Conservation (phyloP, 2,888 invertebrate species). For the Melanostoma mellinum region DNA sequence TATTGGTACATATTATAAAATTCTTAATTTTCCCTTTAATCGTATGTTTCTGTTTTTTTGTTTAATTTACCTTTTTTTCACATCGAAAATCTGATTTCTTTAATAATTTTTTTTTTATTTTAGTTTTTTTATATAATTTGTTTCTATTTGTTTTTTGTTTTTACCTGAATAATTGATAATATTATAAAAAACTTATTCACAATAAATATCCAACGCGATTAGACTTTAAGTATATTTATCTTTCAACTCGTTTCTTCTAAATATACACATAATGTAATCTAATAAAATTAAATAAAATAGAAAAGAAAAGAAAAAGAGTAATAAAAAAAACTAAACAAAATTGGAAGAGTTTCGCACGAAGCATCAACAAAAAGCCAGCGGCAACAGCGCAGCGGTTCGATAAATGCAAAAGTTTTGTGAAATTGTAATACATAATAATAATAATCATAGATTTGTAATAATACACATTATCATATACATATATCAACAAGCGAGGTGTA, state of each 20-base stretch:
- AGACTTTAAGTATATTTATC: conserved; percentile 54
- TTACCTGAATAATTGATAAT: conserved; percentile 50
- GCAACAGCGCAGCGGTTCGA: conserved; percentile 55
- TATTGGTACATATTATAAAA: conserved; percentile 71
- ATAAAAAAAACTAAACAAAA: conserved; percentile 36
- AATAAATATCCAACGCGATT: conserved; percentile 62
- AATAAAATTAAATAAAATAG: conserved; percentile 25
- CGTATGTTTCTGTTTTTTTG: not conserved
- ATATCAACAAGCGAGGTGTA: conserved; percentile 61
- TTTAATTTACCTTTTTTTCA: conserved; percentile 48
- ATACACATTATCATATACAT: conserved; percentile 49
- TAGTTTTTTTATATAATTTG: conserved; percentile 58
- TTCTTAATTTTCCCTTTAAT: conserved; percentile 40
- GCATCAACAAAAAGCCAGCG: conserved; percentile 63
- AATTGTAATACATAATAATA: conserved; percentile 37
- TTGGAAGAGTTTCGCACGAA: conserved; percentile 57
- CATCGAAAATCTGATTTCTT: conserved; percentile 45
- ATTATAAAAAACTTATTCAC: conserved; percentile 53
- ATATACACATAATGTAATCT: conserved; percentile 51
- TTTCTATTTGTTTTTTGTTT: conserved; percentile 42
- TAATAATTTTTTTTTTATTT: conserved; percentile 29
- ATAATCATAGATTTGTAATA: conserved; percentile 37
- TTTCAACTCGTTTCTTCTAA: conserved; percentile 17
- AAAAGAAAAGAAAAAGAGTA: conserved; percentile 21
- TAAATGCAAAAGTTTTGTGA: conserved; percentile 68